Conservation (phyloP, 1,140 invertebrate species). For the Pantala flavescens region DNA sequence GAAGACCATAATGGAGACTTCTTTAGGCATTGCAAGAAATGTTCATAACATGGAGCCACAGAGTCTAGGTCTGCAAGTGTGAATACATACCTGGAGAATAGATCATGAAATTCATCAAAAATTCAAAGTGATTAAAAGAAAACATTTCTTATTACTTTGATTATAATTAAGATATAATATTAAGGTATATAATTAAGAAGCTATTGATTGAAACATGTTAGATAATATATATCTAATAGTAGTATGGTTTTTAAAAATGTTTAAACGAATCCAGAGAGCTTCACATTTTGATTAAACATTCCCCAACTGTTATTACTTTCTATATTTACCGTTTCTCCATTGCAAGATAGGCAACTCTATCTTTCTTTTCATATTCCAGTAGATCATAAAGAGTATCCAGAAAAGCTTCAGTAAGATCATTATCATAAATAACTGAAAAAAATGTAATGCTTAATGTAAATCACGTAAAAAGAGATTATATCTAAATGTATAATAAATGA, state of each 20-base stretch:
- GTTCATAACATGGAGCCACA: slow-evolving; percentile 72
- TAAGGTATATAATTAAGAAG: neutral
- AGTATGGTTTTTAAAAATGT: no score
- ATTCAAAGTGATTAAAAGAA: no score
- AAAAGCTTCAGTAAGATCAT: slow-evolving; percentile 71
- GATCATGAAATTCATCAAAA: slow-evolving; percentile 13
- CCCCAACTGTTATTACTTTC: no score
- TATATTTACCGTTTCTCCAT: slow-evolving; percentile 59
- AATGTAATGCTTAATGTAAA: neutral
- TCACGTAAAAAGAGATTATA: slow-evolving; percentile 15
- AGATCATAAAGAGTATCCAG: slow-evolving; percentile 60
- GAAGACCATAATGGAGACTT: slow-evolving; percentile 35
- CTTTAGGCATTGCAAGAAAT: slow-evolving; percentile 54
- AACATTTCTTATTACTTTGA: neutral
- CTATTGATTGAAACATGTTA: slow-evolving; percentile 1
- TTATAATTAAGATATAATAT: neutral
- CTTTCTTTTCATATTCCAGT: slow-evolving; percentile 41
- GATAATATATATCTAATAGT: no score
- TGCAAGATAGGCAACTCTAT: slow-evolving; percentile 61
- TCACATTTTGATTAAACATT: no score
- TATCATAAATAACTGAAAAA: slow-evolving; percentile 73
- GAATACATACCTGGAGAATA: slow-evolving; percentile 54
- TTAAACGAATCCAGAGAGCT: no score
- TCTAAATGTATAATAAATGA: slow-evolving; percentile 20
- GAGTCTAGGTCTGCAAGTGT: slow-evolving; percentile 66